Evolutionary conservation across 2,888 invertebrate species (phyloP), one percentile per base, ranked within the genome.

Genomic region (Caradrina clavipalpis): DNA sequence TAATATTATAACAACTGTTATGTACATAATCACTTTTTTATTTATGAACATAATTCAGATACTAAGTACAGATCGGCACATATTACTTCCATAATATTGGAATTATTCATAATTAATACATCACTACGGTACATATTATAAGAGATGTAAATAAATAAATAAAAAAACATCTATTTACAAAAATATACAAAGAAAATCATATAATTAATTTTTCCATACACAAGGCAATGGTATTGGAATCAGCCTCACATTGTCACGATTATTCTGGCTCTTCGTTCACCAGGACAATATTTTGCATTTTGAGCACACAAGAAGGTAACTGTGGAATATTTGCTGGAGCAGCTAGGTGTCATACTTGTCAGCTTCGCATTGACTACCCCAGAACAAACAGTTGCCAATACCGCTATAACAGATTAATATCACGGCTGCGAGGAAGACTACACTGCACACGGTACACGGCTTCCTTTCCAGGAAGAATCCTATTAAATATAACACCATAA

Each of bases 351-450:
- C 97, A 85, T 97, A 97, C 69, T 96, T 96, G 76, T 97, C 96
- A 5, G 94, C 96, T 81, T 98, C 98, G 92, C 98, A 98, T 88
- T 97, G 98, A 81, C 96, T 97, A 77, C 97, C 97, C 98, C 99
- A 99, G 90, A 99, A 98, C 78, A 99, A 96, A 93, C 99, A 99
- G 94, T 98, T 98, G 26, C 99, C 99, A 67, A 98, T 97, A 75
- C 99, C 99, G 92, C 98, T 99, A 96, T 99, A 99, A 96, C 99
- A 99, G 79, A 99, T 98, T 22, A 99, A 97, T 88, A 98, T 98
- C 66, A 99, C 98, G 26, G 99, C 98, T 50, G 98, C 98, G 63
- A 99, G 95, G 95, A 99, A 99, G 82, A 99, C 98, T 65, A 99
- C 96, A 89, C 99, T 99, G 96, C 99, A 99, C 80, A 99, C 99